phyloP scores from a whole-genome alignment of 2,888 invertebrate genomes.

The Drosophila helvetica region DNA sequence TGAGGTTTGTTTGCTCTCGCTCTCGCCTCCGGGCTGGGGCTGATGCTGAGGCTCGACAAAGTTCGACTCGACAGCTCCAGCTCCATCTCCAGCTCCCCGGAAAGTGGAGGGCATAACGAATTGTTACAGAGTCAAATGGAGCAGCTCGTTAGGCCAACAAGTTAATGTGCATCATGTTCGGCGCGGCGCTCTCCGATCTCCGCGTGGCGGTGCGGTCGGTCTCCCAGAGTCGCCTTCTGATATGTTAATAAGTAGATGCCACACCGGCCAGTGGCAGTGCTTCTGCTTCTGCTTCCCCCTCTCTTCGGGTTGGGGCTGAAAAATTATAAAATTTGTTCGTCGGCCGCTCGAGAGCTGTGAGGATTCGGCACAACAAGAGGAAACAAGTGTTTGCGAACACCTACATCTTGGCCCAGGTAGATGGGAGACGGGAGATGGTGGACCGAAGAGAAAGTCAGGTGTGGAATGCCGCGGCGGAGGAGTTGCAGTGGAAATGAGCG shows the following conservation, averaged over 20 bases:
- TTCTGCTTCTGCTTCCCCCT: conserved; percentile 19
- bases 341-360: conserved; percentile 28
- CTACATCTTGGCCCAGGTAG: conserved; percentile 55
- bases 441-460: conserved; percentile 60
- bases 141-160: conserved; percentile 76
- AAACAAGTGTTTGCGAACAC: conserved; percentile 73
- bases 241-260: conserved; percentile 77
- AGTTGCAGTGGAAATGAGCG: conserved; percentile 51
- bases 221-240: conserved; percentile 55
- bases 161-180: conserved; percentile 66
- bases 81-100: conserved; percentile 17
- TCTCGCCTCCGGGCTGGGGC: conserved; percentile 25
- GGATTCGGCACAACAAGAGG: conserved; percentile 41
- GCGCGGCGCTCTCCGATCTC: conserved; percentile 25
- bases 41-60: conserved; percentile 17
- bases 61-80: background rate
- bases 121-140: conserved; percentile 80
- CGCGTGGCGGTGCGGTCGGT: background rate
- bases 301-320: conserved; percentile 39
- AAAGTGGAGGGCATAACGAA: conserved; percentile 71
- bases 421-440: conserved; percentile 3
- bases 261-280: conserved; percentile 18
- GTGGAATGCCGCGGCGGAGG: conserved; percentile 45
- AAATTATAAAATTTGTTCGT: conserved; percentile 62
- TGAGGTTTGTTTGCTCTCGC: conserved; percentile 44